Base-by-base conservation (phyloP, 2,113 vertebrate species). In the Cynocephalus volans region DNA sequence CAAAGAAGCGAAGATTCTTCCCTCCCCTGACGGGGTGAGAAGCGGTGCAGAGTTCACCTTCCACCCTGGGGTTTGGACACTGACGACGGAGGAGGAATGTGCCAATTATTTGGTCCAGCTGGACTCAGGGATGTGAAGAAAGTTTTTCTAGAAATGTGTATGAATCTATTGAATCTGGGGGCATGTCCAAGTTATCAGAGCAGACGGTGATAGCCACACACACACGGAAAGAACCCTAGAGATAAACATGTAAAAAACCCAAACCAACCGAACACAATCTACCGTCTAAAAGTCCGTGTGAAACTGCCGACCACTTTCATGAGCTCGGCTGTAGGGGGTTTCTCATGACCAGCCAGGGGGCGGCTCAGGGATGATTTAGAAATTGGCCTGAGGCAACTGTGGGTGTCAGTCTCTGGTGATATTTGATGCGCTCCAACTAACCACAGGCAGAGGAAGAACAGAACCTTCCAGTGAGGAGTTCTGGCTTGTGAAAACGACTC, bases 401-500 rank as follows among this genome's bases (percentile, higher is more conserved):
- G n/a, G 70, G 41, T 58, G 82, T 85, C 48, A 48, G 75, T 67
- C 54, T 95, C 45, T 41, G 31, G 14, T 79, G 69, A 45, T 64
- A 90, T 60, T 73, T 88, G 89, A 93, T 64, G 80, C 8, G 18
- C 13, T 62, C 36, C 50, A 26, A 94, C 81, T 12, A 82, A 81
- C 58, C 48, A 33, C 4, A 18, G 41, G 14, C 83, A 48, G 92
- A 90, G 54, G 85, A 95, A 90, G 86, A 83, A 64, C 69, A 95
- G 90, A 92, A 41, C 75, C 92, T 95, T 77, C 80, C 58, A 86
- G 50, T 54, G 70, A 88, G 95, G 73, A 23, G 26, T 81, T 70
- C 94, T 93, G 90, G 80, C 90, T 95, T 92, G 90, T 97, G 95
- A 93, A 93, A 97, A 96, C 65, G 92, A 97, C 86, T 93, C 90